Evolutionary conservation across 2,113 vertebrate species (phyloP).

Genomic region (Numenius arquata): DNA sequence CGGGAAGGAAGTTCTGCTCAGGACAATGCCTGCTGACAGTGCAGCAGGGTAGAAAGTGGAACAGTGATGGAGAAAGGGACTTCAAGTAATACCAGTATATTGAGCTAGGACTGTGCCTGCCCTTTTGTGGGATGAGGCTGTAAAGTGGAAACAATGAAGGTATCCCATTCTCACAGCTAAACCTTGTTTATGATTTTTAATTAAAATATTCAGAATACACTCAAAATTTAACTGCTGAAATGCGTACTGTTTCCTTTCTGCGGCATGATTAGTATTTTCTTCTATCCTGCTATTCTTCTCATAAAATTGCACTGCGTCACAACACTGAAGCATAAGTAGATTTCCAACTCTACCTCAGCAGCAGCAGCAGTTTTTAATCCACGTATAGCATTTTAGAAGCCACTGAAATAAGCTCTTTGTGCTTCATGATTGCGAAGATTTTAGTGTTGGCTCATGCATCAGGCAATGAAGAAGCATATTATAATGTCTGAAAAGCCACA

Average conservation of each 20-base stretch:
- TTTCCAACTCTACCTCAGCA: conserved; percentile 15
- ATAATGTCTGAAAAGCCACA: not conserved
- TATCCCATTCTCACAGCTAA: not conserved
- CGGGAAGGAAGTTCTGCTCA: not conserved
- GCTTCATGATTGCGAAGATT: not conserved
- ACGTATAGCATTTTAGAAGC: not conserved
- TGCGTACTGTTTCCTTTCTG: not conserved
- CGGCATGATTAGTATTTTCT: not conserved
- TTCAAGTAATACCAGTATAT: not conserved
- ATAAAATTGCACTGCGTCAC: not conserved
- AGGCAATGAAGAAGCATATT: not conserved
- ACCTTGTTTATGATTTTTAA: not conserved
- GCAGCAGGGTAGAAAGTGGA: not conserved
- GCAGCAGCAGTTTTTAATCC: conserved; percentile 39
- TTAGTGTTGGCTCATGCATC: not conserved
- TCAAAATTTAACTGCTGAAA: not conserved
- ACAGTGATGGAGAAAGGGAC: not conserved
- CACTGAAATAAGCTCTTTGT: conserved; percentile 45
- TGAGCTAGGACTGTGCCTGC: not conserved
- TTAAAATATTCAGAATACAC: not conserved
- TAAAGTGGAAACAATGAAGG: not conserved
- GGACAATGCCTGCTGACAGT: not conserved
- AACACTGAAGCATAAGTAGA: conserved; percentile 8
- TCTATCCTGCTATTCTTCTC: not conserved
- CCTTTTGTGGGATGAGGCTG: not conserved